phyloP scores from a whole-genome alignment of 2,797 vertebrate genomes.

The Enteromius fasciolatus region DNA sequence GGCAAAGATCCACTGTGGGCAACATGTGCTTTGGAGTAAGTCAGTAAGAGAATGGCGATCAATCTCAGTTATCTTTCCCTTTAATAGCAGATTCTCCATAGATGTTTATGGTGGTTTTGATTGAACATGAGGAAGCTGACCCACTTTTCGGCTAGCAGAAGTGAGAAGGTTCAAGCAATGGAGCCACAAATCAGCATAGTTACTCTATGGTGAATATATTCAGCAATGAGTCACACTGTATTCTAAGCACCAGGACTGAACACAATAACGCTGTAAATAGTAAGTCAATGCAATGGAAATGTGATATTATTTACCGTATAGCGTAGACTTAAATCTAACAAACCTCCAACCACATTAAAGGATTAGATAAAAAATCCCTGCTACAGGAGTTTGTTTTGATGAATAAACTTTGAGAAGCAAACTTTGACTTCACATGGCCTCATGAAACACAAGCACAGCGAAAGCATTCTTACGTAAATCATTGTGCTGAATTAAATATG shows the following conservation, averaged over 20 bases:
- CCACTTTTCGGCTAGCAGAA: constrained; percentile 20
- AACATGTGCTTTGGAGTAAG: constrained; percentile 10
- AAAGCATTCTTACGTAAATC: not conserved
- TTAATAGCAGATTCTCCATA: constrained; percentile 26
- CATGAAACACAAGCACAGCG: not conserved
- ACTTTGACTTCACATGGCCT: constrained; percentile 17
- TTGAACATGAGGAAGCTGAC: constrained; percentile 19
- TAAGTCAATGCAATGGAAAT: constrained; percentile 36
- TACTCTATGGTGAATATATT: constrained; percentile 35
- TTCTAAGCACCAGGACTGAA: constrained; percentile 26
- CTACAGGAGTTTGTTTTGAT: constrained; percentile 26
- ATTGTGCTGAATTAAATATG: constrained; percentile 10
- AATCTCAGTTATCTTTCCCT: constrained; percentile 13
- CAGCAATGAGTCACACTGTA: constrained; percentile 34
- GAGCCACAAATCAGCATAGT: constrained; percentile 15
- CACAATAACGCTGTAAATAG: constrained; percentile 31
- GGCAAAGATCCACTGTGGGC: constrained; percentile 30
- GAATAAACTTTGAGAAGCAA: constrained; percentile 41
- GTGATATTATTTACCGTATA: constrained; percentile 31
- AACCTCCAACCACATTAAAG: constrained; percentile 27
- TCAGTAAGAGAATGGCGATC: constrained; percentile 1
- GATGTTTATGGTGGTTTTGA: constrained; percentile 19
- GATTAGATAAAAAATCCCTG: constrained; percentile 23
- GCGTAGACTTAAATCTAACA: constrained; percentile 18
- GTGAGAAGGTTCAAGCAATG: constrained; percentile 12